Conservation (phyloP, 2,113 vertebrate genomes). For the Lophura nycthemera region DNA sequence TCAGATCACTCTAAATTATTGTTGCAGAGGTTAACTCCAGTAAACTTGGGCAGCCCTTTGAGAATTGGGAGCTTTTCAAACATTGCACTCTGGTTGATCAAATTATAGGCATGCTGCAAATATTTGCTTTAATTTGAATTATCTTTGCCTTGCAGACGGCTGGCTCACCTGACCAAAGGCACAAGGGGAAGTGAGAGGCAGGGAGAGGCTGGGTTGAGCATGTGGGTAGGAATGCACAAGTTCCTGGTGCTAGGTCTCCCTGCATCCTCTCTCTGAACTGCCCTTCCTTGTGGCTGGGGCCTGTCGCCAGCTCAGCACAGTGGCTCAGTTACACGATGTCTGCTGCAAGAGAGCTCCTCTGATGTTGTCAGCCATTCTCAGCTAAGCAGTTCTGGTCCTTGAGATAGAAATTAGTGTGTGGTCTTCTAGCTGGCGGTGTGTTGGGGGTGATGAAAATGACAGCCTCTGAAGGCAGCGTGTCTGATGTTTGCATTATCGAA, state of each 20-base stretch:
- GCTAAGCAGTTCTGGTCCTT: not conserved
- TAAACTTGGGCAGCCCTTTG: not conserved
- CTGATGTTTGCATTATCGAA: not conserved
- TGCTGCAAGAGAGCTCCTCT: not conserved
- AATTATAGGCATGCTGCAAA: not conserved
- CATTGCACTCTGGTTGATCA: not conserved
- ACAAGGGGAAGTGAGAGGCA: not conserved
- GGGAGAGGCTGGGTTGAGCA: not conserved
- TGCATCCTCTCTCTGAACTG: not conserved
- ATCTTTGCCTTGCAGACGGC: not conserved
- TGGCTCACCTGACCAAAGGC: not conserved
- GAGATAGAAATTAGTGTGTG: not conserved
- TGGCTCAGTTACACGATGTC: not conserved
- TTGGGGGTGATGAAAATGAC: not conserved
- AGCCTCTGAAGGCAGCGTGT: not conserved
- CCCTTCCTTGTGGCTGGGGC: not conserved
- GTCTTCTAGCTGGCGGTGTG: accelerated
- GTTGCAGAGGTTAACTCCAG: not conserved
- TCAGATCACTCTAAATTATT: not conserved
- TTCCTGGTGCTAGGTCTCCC: not conserved
- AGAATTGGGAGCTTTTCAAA: not conserved
- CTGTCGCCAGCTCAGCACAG: not conserved
- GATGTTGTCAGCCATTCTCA: not conserved
- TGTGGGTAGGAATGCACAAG: not conserved
- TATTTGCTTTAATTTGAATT: not conserved